Base-by-base conservation (phyloP, 2,888 invertebrate genomes). In the Cryptosula pallasiana region DNA sequence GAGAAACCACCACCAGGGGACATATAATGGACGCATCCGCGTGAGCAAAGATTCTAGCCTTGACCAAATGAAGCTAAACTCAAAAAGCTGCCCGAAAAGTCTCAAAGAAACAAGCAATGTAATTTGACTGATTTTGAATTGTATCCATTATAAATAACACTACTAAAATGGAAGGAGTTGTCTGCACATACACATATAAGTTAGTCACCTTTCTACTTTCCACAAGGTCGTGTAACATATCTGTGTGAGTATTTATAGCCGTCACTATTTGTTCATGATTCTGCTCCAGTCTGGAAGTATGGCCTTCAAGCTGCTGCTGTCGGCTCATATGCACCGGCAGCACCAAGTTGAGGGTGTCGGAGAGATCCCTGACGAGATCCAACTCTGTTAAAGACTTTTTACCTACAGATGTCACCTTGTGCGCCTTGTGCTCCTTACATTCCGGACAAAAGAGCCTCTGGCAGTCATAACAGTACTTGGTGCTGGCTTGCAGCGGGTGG, bases 381-480 rank as follows among this genome's bases (percentile, higher is more conserved):
- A 76, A 32, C 1, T 72, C 71, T 16, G 63, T 54, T 63, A 76
- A 77, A 58, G 75, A 76, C 70, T 81, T 81, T 57, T 77, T 74
- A 58, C 76, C 75, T 75, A 81, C 80, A 36, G 55, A 63, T 34
- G 57, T 29, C 1, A 71, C 27, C 2, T 54, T 35, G 32, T 55
- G 70, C 5, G 20, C 27, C 16, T 55, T 36, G 23, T 73, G 35
- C 1, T 76, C 75, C 54, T 76, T 76, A 73, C 82, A 82, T 72
- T 78, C 75, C 29, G 75, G 74, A 73, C 81, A 81, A 32, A 79
- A 75, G 2, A 79, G 74, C 25, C 72, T 58, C 36, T 78, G 75
- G 73, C 81, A 81, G 35, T 76, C 75, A 20, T 76, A 73, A 72
- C 82, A 82, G 72, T 79, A 80, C 71, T 75, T 73, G 3, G 73